Percentiles rank a stretch among this genome's conserved stretches.
Evolutionary conservation across 2,888 invertebrate species (phyloP).

Genomic region (Ormyrus thymus): DNA sequence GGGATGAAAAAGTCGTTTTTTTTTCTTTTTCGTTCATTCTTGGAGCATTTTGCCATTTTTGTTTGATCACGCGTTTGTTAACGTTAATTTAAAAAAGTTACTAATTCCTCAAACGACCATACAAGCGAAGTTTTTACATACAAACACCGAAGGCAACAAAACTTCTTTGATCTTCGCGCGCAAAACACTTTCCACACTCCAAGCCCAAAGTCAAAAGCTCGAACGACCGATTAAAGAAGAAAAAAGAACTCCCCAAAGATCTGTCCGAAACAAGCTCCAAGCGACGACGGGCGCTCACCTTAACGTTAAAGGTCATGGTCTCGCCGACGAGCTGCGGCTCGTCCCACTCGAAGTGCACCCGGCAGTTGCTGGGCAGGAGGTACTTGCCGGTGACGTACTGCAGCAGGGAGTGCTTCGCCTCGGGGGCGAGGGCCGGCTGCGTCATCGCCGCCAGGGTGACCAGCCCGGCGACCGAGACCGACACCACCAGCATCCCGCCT

Average conservation of each 20-base stretch:
- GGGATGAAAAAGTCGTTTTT: too few relatives aligned
- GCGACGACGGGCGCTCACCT: constrained; percentile 74
- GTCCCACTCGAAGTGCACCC: constrained; percentile 92
- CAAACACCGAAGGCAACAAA: too few relatives aligned
- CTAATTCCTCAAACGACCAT: too few relatives aligned
- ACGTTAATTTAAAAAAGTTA: too few relatives aligned
- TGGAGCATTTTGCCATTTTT: too few relatives aligned
- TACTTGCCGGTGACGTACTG: constrained; percentile 96
- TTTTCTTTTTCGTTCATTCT: too few relatives aligned
- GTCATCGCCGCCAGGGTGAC: constrained; percentile 94
- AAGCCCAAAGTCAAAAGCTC: too few relatives aligned
- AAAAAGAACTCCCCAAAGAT: background rate
- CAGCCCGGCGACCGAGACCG: constrained; percentile 91
- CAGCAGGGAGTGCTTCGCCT: constrained; percentile 90
- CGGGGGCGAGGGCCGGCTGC: constrained; percentile 91
- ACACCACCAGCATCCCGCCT: constrained; percentile 93
- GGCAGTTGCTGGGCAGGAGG: constrained; percentile 89
- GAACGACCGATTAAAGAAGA: background rate
- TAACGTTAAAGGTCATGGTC: constrained; percentile 92
- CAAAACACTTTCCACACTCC: too few relatives aligned
- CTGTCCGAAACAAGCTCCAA: background rate
- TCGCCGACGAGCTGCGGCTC: constrained; percentile 93
- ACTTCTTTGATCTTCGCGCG: too few relatives aligned
- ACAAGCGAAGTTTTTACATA: too few relatives aligned
- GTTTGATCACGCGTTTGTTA: too few relatives aligned